phyloP scores from a whole-genome alignment of 2,113 vertebrate species.

The Notarius quadriscutis region DNA sequence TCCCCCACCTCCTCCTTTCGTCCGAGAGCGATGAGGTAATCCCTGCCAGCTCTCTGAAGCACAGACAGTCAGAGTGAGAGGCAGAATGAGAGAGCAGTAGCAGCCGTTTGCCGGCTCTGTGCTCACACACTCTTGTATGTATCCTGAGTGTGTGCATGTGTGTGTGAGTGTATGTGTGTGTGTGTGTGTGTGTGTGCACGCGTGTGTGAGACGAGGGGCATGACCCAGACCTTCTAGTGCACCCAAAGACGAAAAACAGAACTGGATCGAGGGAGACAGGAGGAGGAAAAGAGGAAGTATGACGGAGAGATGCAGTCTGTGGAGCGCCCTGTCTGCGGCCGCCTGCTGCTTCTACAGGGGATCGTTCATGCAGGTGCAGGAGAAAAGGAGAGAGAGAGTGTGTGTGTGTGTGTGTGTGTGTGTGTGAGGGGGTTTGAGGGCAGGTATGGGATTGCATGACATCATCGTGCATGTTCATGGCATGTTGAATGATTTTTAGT shows the following conservation, averaged over 20 bases:
- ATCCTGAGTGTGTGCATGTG: slow-evolving; percentile 19
- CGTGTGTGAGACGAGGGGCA: slow-evolving; percentile 59
- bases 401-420: slow-evolving; percentile 48
- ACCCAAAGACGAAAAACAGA: slow-evolving; percentile 30
- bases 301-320: slow-evolving; percentile 96
- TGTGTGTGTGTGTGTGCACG: not conserved
- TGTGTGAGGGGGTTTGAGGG: not conserved
- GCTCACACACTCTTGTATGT: slow-evolving; percentile 32
- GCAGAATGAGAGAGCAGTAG: slow-evolving; percentile 64
- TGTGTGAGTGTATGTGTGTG: slow-evolving; percentile 1
- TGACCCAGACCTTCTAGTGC: slow-evolving; percentile 65
- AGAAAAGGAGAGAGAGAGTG: slow-evolving; percentile 53
- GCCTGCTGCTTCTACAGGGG: slow-evolving; percentile 98
- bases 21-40: slow-evolving; percentile 82
- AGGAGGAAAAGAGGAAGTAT: slow-evolving; percentile 72
- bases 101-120: slow-evolving; percentile 52
- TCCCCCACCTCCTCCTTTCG: slow-evolving; percentile 76
- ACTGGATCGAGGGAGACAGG: slow-evolving; percentile 45
- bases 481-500: not conserved
- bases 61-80: slow-evolving; percentile 65
- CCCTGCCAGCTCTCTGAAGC: slow-evolving; percentile 76
- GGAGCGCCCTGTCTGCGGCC: slow-evolving; percentile 95
- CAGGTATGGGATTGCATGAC: slow-evolving; percentile 33
- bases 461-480: slow-evolving; percentile 33
- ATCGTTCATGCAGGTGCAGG: slow-evolving; percentile 98